Conservation (phyloP, 1,140 invertebrate genomes). For the Trachelipus rathkii region DNA sequence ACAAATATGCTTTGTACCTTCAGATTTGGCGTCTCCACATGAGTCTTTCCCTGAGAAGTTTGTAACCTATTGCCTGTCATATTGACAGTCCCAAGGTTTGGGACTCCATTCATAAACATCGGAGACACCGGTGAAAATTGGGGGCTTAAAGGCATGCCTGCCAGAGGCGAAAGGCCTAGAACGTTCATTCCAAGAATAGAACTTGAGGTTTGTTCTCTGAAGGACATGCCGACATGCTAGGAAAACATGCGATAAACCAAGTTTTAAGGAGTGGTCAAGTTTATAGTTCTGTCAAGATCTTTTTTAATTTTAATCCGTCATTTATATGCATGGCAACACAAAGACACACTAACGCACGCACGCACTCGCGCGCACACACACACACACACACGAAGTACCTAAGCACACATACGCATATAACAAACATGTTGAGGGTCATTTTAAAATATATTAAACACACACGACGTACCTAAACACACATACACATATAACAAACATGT, state of each 20-base stretch:
- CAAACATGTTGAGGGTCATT: too few relatives aligned
- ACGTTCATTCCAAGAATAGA: conserved; percentile 33
- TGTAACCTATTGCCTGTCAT: neutral
- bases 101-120: neutral
- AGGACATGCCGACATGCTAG: conserved; percentile 34
- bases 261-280: neutral
- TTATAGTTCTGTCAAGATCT: too few relatives aligned
- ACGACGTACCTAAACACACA: too few relatives aligned
- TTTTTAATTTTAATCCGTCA: too few relatives aligned
- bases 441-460: too few relatives aligned
- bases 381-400: too few relatives aligned
- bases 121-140: neutral
- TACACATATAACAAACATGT: too few relatives aligned
- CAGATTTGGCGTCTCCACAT: neutral
- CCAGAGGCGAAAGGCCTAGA: conserved; percentile 33
- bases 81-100: neutral
- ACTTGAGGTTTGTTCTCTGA: conserved; percentile 28
- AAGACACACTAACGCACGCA: too few relatives aligned
- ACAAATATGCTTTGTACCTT: neutral
- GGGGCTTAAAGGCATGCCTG: conserved; percentile 25
- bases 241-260: conserved; percentile 25
- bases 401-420: too few relatives aligned
- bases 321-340: too few relatives aligned
- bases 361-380: too few relatives aligned
- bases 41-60: neutral